Evolutionary conservation across 2,797 vertebrate species (phyloP).

Genomic region (Thunnus albacares): DNA sequence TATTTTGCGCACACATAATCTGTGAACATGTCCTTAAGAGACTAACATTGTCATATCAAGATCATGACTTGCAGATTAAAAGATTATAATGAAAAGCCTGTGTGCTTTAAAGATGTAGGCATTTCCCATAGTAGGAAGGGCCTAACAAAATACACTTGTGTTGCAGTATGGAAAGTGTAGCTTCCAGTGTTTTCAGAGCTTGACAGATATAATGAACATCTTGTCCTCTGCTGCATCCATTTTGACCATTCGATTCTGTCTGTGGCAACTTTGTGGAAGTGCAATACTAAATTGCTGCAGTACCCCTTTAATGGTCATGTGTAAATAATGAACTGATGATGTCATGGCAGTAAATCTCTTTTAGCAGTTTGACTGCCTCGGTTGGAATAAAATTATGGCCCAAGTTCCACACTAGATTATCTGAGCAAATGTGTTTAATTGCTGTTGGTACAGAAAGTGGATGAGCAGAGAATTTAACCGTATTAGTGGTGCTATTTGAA

Average conservation of each 20-base stretch:
- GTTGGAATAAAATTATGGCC: slow-evolving; percentile 17
- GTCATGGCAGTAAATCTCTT: slow-evolving; percentile 27
- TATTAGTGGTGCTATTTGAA: not conserved
- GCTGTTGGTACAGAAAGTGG: not conserved
- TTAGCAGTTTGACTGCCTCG: not conserved
- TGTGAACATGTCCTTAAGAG: not conserved
- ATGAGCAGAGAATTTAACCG: slow-evolving; percentile 1
- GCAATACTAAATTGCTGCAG: not conserved
- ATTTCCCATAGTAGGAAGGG: not conserved
- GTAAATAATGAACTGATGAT: slow-evolving; percentile 23
- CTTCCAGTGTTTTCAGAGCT: not conserved
- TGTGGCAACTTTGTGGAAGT: not conserved
- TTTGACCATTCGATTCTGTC: not conserved
- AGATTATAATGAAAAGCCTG: not conserved
- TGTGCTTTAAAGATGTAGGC: not conserved
- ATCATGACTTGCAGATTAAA: no score
- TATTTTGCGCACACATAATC: not conserved
- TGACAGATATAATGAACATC: not conserved
- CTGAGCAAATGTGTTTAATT: slow-evolving; percentile 27
- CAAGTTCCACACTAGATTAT: slow-evolving; percentile 6
- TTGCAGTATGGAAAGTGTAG: not conserved
- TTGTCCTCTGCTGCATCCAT: not conserved
- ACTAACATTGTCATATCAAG: not conserved
- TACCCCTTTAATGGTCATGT: not conserved
- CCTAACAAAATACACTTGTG: no score